Base-by-base conservation (phyloP, 1,140 invertebrate species). In the Bicyclus anynana region DNA sequence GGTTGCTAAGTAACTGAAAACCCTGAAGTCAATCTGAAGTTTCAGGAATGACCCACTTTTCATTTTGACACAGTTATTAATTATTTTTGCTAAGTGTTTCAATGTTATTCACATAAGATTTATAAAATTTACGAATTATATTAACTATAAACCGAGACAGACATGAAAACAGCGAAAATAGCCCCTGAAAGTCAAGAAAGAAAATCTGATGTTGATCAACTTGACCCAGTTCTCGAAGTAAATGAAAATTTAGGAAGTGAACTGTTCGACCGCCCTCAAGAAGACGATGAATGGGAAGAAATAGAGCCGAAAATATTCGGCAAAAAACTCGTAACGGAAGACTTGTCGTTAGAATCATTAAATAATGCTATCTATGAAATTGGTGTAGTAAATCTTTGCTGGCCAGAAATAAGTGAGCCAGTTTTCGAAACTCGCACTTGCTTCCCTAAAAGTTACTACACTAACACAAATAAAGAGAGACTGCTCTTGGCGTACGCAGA, bases 401-500 rank as follows among this genome's bases (percentile, higher is more conserved):
- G 85, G 85, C 83, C 85, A 0, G 82, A 90, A 63, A 84, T 90
- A 18, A 62, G 71, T 7, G 83, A 90, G 54, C 77, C 89, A 44
- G 75, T 89, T 16, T 91, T 92, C 63, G 86, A 91, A 65, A 85
- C 86, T 18, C 72, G 89, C 16, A 87, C 77, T 4, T 87, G 91
- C 65, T 93, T 94, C 76, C 94, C 95, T 0, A 80, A 90, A 35
- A 92, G 91, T 38, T 97, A 97, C 77, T 92, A 91, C 54, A 92
- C 90, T 35, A 93, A 95, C 67, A 93, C 88, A 6, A 87, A 92
- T 14, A 96, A 96, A 75, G 97, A 98, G 79, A 93, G 93, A 47
- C 71, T 96, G 5, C 74, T 97, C 5, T 70, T 96, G 6, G 91
- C 93, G 37, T 93, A 95, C 67, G 93, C 94, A 0, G 94, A 95